Conservation (phyloP, 2,797 vertebrate species). For the Halcyon leucocephala region DNA sequence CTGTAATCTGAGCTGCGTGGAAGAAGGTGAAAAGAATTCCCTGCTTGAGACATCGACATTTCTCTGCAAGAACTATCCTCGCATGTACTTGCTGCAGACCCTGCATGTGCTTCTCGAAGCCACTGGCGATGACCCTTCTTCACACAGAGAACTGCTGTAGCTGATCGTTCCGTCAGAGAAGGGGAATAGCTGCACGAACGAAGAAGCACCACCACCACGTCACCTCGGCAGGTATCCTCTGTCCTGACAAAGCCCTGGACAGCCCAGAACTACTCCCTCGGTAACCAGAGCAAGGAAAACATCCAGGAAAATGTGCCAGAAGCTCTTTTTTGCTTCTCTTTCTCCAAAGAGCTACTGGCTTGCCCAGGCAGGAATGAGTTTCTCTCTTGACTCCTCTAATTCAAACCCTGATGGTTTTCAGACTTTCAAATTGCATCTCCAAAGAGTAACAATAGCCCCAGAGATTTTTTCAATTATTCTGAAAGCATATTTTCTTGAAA, state of each 20-base stretch:
- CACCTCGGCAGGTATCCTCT: neutral
- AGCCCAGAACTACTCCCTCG: neutral
- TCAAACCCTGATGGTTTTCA: neutral
- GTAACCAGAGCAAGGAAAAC: neutral
- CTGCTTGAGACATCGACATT: neutral
- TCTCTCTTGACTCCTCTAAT: neutral
- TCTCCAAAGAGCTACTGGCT: neutral
- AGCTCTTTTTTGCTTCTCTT: neutral
- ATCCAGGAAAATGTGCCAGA: neutral
- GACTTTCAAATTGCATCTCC: neutral
- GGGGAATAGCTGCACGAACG: accelerated
- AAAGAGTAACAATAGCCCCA: neutral
- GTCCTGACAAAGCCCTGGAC: neutral
- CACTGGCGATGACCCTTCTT: accelerated
- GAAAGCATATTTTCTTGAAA: neutral
- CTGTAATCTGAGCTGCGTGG: neutral
- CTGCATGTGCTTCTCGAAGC: neutral
- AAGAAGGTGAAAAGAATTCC: neutral
- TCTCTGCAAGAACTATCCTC: neutral
- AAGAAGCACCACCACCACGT: accelerated
- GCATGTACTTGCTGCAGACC: neutral
- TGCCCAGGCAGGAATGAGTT: neutral
- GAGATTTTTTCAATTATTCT: neutral
- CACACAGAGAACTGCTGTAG: accelerated
- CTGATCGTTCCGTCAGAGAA: neutral